phyloP scores from a whole-genome alignment of 2,797 vertebrate species.

The Anguilla obscura region DNA sequence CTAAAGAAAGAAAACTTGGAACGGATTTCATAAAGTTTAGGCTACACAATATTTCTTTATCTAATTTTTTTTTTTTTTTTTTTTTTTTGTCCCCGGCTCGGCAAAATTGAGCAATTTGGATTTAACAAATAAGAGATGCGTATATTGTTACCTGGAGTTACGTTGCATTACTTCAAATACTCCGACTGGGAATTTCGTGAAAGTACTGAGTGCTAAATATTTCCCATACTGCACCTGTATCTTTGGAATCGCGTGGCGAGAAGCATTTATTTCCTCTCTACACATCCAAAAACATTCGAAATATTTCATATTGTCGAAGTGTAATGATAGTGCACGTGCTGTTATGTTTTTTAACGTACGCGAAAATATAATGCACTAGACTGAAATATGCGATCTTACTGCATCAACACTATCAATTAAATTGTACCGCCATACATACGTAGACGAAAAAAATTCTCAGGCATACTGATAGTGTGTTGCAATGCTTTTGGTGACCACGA shows the following conservation, averaged over 20 bases:
- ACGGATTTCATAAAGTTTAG: not conserved
- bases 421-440: not conserved
- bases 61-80: no score
- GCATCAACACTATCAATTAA: not conserved
- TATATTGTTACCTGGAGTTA: not conserved
- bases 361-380: not conserved
- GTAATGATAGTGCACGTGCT: not conserved
- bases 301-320: not conserved
- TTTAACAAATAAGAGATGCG: not conserved
- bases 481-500: not conserved
- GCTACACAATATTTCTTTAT: not conserved
- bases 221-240: constrained; percentile 2
- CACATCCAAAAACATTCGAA: not conserved
- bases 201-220: not conserved
- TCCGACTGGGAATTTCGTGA: not conserved
- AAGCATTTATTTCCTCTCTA: not conserved
- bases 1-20: not conserved
- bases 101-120: not conserved
- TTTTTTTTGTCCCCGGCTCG: not conserved
- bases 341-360: not conserved
- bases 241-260: not conserved
- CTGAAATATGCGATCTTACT: not conserved
- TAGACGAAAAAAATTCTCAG: not conserved
- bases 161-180: not conserved
- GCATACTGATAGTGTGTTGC: not conserved